Base-by-base conservation (phyloP, 1,140 invertebrate species). In the Eumeta japonica region DNA sequence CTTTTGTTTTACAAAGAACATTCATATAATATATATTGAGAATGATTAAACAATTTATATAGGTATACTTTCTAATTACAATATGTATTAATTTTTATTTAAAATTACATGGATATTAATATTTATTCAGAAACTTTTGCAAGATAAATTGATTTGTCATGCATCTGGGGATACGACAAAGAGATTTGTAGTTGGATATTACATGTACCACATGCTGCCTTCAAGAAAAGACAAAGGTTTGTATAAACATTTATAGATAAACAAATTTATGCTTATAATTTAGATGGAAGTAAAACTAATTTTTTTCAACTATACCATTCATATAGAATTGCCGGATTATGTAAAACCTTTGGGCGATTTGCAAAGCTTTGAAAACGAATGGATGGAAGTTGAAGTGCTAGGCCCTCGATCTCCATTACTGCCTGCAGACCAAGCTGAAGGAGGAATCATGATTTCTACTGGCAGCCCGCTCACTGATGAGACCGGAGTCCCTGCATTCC, bases 181-280 rank as follows among this genome's bases (percentile, higher is more conserved):
- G 62, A 81, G 83, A 3, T 94, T 96, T 59, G 81, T 94, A 32
- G 80, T 89, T 43, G 95, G 95, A 1, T 97, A 96, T 74, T 95
- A 93, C 62, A 81, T 98, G 39, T 98, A 95, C 60, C 89, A 86
- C 50, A 84, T 97, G 37, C 79, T 88, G 1, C 72, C 79, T 29
- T 79, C 82, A 51, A 85, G 87, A 47, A 83, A 82, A 57, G 81
- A 82, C 43, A 80, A 83, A 79, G 73, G 66, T 74, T 53, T 41
- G 41, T 18, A 43, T 43, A 35, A 37, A 49, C 45, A 43, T 42
- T 3, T 31, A n/a, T n/a, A n/a, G n/a, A n/a, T n/a, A n/a, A n/a
- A n/a, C n/a, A n/a, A n/a, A n/a, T n/a, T n/a, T n/a, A n/a, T n/a
- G n/a, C n/a, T n/a, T n/a, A n/a, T n/a, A n/a, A n/a, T n/a, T n/a